Conservation (phyloP, 2,888 invertebrate species). For the Cyaniris semiargus region DNA sequence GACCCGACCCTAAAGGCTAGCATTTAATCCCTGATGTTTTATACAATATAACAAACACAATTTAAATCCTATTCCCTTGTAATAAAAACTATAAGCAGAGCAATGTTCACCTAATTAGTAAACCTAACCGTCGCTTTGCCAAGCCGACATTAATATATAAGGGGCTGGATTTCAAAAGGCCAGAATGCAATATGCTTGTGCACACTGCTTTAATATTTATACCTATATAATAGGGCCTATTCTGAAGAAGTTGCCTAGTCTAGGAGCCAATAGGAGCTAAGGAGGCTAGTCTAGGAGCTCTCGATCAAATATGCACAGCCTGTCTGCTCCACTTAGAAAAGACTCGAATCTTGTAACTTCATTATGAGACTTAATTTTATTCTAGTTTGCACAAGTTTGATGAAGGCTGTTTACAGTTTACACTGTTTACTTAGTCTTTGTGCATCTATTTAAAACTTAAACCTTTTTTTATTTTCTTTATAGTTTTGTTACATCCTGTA, state of each 20-base stretch:
- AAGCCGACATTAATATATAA: slow-evolving; percentile 45
- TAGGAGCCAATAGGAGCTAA: neutral
- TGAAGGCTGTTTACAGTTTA: slow-evolving; percentile 29
- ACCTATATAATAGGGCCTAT: slow-evolving; percentile 37
- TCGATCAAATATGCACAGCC: slow-evolving; percentile 61
- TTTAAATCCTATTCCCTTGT: slow-evolving; percentile 41
- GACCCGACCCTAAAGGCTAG: neutral
- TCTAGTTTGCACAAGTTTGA: slow-evolving; percentile 40
- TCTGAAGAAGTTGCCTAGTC: slow-evolving; percentile 36
- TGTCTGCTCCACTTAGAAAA: slow-evolving; percentile 58
- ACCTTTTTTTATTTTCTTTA: neutral
- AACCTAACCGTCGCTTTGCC: slow-evolving; percentile 44
- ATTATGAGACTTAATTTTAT: slow-evolving; percentile 49
- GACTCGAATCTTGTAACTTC: slow-evolving; percentile 50
- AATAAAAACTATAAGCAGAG: slow-evolving; percentile 46
- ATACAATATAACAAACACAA: slow-evolving; percentile 35
- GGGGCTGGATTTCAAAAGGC: slow-evolving; percentile 36
- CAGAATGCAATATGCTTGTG: slow-evolving; percentile 36
- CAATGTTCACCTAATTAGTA: slow-evolving; percentile 43
- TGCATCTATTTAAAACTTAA: neutral
- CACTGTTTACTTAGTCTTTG: neutral
- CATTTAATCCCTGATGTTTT: neutral
- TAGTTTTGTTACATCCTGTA: too few species aligned
- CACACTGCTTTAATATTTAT: slow-evolving; percentile 41
- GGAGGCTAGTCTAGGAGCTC: slow-evolving; percentile 12